Percentiles rank a stretch among this genome's conserved stretches.
These are phyloP conservation scores for Diploptera punctata DNA, from an alignment of 2,888 invertebrate genomes.

Conservation along the genomic window DNA sequence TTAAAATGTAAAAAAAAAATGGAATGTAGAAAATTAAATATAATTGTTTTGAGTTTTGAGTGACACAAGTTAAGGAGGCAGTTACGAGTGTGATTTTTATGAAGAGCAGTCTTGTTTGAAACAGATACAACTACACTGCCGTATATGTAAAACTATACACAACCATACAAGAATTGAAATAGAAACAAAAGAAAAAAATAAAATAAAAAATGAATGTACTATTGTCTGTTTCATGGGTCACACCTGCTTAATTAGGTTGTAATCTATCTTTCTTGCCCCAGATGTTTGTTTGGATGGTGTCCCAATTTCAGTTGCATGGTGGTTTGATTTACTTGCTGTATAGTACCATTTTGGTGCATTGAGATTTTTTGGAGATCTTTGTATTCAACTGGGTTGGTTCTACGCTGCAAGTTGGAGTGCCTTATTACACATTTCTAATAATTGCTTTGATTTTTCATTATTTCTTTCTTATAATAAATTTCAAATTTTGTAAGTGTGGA, in stretches of 20 bases:
- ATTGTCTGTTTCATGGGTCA: slow-evolving; percentile 11
- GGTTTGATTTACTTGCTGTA: not conserved
- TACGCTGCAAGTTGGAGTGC: not conserved
- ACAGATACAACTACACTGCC: slow-evolving; percentile 23
- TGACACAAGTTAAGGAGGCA: not conserved
- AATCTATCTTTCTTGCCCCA: not conserved
- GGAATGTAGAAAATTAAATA: slow-evolving; percentile 1
- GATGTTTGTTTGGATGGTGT: not conserved
- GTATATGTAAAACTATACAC: slow-evolving; percentile 24
- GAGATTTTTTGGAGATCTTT: too few relatives aligned
- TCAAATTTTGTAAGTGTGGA: too few relatives aligned
- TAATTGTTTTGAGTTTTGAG: not conserved
- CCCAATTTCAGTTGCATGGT: slow-evolving; percentile 3
- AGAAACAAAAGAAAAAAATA: slow-evolving; percentile 15
- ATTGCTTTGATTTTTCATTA: too few relatives aligned
- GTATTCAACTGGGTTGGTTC: not conserved
- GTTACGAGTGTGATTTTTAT: not conserved
- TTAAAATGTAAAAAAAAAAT: too few relatives aligned
- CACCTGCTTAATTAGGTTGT: slow-evolving; percentile 9
- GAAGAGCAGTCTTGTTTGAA: slow-evolving; percentile 15
- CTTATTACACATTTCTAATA: slow-evolving; percentile 3
- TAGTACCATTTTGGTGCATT: not conserved
- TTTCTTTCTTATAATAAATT: too few relatives aligned
- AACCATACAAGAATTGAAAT: slow-evolving; percentile 26
- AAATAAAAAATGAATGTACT: not conserved